Evolutionary conservation across 2,888 invertebrate genomes (phyloP).

Genomic region (Athripsodes cinereus): DNA sequence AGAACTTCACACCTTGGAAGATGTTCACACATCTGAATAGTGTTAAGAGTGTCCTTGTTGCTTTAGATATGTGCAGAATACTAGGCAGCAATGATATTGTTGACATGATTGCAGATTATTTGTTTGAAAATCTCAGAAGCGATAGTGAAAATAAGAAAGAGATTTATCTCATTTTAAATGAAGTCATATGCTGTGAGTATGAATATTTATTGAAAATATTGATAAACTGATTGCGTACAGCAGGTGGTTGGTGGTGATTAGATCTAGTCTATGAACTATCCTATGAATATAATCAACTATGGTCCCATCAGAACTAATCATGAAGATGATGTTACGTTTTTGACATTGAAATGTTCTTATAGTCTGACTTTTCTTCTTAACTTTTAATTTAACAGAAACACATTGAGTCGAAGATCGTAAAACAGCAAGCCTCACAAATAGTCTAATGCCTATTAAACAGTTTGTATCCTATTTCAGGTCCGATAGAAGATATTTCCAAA

Average conservation of each 20-base stretch:
- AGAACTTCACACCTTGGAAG: slow-evolving; percentile 52
- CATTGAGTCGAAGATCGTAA: too few relatives aligned
- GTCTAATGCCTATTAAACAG: background rate
- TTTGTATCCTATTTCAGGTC: slow-evolving; percentile 9
- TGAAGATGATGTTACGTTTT: too few relatives aligned
- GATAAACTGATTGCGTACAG: too few relatives aligned
- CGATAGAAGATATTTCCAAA: slow-evolving; percentile 12
- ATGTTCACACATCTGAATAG: slow-evolving; percentile 55
- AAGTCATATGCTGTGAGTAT: slow-evolving; percentile 35
- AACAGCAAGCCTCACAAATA: too few relatives aligned
- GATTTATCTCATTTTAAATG: slow-evolving; percentile 54
- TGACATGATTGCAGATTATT: slow-evolving; percentile 54
- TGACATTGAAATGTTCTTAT: too few relatives aligned
- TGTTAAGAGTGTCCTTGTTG: slow-evolving; percentile 38
- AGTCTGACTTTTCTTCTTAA: background rate
- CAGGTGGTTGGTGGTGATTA: too few relatives aligned
- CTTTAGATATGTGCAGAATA: slow-evolving; percentile 50
- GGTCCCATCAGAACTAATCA: background rate
- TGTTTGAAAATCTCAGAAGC: slow-evolving; percentile 53
- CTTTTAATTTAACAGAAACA: background rate
- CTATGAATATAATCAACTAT: too few relatives aligned
- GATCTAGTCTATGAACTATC: too few relatives aligned
- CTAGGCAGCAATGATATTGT: slow-evolving; percentile 52
- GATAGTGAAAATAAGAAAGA: slow-evolving; percentile 53
- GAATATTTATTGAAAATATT: too few relatives aligned